phyloP scores from a whole-genome alignment of 2,888 invertebrate genomes.

The Hypselothyrea guttata region DNA sequence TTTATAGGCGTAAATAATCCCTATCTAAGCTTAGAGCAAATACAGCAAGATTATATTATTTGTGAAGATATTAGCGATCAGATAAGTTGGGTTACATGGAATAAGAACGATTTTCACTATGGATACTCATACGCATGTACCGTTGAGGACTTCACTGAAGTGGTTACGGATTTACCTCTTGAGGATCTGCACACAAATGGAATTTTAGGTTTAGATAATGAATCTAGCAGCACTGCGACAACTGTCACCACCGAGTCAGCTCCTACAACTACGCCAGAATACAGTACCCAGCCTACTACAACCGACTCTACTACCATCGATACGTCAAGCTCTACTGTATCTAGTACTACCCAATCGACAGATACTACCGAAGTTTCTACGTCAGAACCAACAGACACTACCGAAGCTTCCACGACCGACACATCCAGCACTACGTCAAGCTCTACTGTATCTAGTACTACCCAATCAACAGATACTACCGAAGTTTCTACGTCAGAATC shows the following conservation, averaged over 20 bases:
- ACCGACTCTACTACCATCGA: constrained; percentile 3
- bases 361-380: background rate
- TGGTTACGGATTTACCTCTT: constrained; percentile 67
- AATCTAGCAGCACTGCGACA: constrained; percentile 15
- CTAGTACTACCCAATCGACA: background rate
- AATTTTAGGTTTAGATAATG: constrained; percentile 61
- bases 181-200: constrained; percentile 66
- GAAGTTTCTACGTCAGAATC: background rate
- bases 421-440: constrained; percentile 4
- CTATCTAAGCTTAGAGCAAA: constrained; percentile 68
- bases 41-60: constrained; percentile 65
- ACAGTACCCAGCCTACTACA: background rate
- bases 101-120: constrained; percentile 62
- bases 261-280: background rate
- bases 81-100: constrained; percentile 73
- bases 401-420: background rate
- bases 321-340: background rate
- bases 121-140: constrained; percentile 77
- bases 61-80: constrained; percentile 73
- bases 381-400: background rate
- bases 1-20: constrained; percentile 83
- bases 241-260: background rate
- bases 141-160: constrained; percentile 69
- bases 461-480: background rate
- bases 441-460: background rate